Base-by-base conservation (phyloP, 2,797 vertebrate genomes). In the Argya squamiceps region DNA sequence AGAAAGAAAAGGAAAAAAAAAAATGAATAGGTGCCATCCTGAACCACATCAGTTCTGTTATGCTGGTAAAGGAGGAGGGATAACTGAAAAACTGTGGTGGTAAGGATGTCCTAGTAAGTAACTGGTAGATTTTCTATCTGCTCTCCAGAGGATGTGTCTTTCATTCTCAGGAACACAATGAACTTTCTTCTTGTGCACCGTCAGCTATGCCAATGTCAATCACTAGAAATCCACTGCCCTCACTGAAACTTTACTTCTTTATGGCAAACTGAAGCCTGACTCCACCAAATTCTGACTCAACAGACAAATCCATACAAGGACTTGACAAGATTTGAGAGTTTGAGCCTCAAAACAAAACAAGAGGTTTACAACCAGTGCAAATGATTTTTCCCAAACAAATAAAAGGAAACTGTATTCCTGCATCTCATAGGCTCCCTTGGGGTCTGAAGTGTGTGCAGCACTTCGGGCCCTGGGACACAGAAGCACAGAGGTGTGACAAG, bases 391-490 rank as follows among this genome's bases (percentile, higher is more conserved):
- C 15, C 53, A 74, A 26, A 55, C 7, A 19, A 22, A 22, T 32
- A 68, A 12, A 71, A 21, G 1, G 1, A 56, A 71, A 26, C 9
- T 20, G 5, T 37, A 52, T 71, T 37, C 53, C 56, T 55, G 24
- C 32, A 59, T 47, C 27, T 64, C 18, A 12, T 3, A 30, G 43
- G 10, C 9, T 89, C 37, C 26, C 47, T 23, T 11, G 17, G 17
- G 34, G 2, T 26, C 24, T 44, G 60, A 73, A 15, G 13, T 3
- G 3, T 70, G 44, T 30, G 39, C 30, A 63, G 37, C 52, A 7
- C 29, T 12, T 13, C 0, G 0, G 24, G 17, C 47, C 44, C 47
- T 22, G 30, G 37, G 58, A 47, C 27, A 29, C 34, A 1, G 83
- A 73, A 41, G n/a, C n/a, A 26, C 49, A 2, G 83, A 76, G 49